phyloP scores from a whole-genome alignment of 2,113 vertebrate genomes.

The Pelusios castaneus region DNA sequence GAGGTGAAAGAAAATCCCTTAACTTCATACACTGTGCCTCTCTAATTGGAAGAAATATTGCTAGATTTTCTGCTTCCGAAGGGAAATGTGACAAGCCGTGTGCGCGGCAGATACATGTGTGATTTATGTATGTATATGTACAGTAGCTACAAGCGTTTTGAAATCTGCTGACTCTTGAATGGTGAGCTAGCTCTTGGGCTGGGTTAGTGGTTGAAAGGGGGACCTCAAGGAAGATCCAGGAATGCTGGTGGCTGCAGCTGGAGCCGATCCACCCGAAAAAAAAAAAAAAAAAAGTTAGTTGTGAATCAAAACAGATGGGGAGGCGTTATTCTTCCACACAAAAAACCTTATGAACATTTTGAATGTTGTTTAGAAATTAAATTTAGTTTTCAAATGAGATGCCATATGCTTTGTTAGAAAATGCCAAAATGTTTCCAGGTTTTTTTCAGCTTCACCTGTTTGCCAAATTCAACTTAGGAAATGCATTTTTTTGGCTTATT shows the following conservation, averaged over 20 bases:
- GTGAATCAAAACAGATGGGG: background rate
- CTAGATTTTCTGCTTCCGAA: background rate
- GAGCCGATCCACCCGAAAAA: background rate
- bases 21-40: constrained; percentile 3
- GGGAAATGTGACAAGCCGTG: background rate
- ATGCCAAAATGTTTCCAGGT: background rate
- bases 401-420: background rate
- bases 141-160: background rate
- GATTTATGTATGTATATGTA: background rate
- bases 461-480: background rate
- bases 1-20: constrained; percentile 15
- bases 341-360: background rate
- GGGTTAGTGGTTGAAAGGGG: background rate
- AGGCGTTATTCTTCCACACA: no score
- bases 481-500: background rate
- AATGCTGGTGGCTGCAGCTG: background rate
- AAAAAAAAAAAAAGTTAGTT: background rate
- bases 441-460: background rate
- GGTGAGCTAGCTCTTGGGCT: background rate
- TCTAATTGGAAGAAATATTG: constrained; percentile 36
- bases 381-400: background rate
- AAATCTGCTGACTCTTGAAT: background rate
- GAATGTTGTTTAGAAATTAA: background rate
- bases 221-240: background rate
- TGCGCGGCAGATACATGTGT: rapidly evolving